Base-by-base conservation (phyloP, 2,113 vertebrate species). In the Microtus montanus region DNA sequence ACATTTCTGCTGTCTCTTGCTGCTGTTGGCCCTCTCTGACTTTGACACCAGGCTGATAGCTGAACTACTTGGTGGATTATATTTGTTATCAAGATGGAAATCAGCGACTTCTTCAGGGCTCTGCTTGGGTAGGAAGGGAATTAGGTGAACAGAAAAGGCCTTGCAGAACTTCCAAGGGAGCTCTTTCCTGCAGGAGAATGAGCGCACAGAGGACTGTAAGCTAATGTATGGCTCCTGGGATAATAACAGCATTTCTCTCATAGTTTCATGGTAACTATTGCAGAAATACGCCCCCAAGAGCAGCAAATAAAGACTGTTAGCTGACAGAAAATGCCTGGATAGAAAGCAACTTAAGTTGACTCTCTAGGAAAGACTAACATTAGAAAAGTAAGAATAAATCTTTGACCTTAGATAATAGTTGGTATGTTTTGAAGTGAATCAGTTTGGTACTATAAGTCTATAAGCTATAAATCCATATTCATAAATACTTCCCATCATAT, bases 391-490 rank as follows among this genome's bases (percentile, higher is more conserved):
- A 38, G 8, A 88, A 77, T 14, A 74, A 24, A 66, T 10, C 61
- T 68, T 85, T 77, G 75, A 80, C 78, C 80, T 74, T 19, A 70
- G 90, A 49, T 13, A 70, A 63, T 54, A 64, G 84, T 90, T 92
- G 26, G 10, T 38, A 44, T 63, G 30, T 84, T 35, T 84, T 63
- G 38, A 28, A 79, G 11, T 71, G 54, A 93, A 87, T 63, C 49
- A 78, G 35, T 64, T 74, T 87, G 47, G 12, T 52, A n/a, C 28
- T 75, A 54, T 79, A 64, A 89, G 24, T 61, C n/a, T 20, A 58
- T 58, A 58, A 20, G 19, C 28, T 75, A 54, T 79, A 64, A 91
- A 35, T 52, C n/a, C 44, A 54, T 26, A 82, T 38, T 30, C 63
- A 92, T 30, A 54, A 79, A 74, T 75, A 90, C 68, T 54, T 79